phyloP scores from a whole-genome alignment of 1,140 invertebrate genomes.

The Aplysia californica region DNA sequence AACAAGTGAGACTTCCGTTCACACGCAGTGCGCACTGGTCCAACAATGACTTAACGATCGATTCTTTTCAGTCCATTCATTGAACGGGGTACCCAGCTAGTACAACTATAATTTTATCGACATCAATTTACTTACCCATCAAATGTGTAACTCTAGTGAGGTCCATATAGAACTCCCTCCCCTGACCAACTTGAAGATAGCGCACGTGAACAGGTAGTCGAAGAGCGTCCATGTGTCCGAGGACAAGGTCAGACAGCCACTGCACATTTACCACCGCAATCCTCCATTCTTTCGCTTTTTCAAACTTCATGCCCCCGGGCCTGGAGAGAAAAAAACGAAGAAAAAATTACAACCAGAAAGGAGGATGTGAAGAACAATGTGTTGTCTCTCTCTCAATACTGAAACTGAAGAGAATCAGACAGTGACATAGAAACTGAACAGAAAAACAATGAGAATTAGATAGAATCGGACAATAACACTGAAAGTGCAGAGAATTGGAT shows the following conservation, averaged over 20 bases:
- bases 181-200: conserved; percentile 87
- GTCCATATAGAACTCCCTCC: conserved; percentile 87
- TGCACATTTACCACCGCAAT: conserved; percentile 88
- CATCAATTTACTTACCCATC: conserved; percentile 90
- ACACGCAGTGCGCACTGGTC: no score
- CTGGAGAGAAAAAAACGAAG: no score
- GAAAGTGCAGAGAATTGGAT: no score
- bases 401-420: not conserved
- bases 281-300: conserved; percentile 89
- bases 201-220: conserved; percentile 81
- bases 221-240: conserved; percentile 86
- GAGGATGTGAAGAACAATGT: not conserved
- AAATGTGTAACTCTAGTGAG: conserved; percentile 86
- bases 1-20: no score
- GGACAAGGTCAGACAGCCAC: conserved; percentile 93
- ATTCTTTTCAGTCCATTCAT: no score
- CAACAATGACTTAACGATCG: no score
- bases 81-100: no score
- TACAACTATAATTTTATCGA: no score
- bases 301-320: conserved; percentile 87
- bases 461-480: no score
- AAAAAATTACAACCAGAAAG: no score
- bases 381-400: not conserved
- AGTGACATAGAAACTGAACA: no score
- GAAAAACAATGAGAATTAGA: no score